Base-by-base conservation (phyloP, 2,888 invertebrate species). In the Amitus sp. region DNA sequence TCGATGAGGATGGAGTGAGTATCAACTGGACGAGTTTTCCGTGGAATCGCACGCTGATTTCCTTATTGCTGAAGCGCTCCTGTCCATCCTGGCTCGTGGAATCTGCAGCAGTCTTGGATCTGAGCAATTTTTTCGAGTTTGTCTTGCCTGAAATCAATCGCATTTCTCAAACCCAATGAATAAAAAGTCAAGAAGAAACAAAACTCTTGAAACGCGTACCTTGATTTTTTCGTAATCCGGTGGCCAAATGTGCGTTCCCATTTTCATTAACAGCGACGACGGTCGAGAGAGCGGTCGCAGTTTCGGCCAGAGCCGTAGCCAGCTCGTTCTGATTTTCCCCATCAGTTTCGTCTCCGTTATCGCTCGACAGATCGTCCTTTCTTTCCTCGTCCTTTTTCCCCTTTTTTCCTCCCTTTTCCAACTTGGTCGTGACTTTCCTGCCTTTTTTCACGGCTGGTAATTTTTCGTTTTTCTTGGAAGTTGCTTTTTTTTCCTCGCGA, bases 21-120 rank as follows among this genome's bases (percentile, higher is more conserved):
- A 87, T 84, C 61, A 90, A 78, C 76, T 91, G 90, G n/a, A 88
- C 87, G 67, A 90, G 86, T 72, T 84, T 83, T 57, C 85, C 84
- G 63, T 86, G 84, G 59, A 85, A 86, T 65, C 86, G 84, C 13
- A 89, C 84, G 53, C 83, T 84, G 60, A 89, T 86, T 73, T 87
- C 87, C 63, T 84, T 83, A 72, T 83, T 83, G 58, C 73, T 78
- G 66, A 80, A 79, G 52, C 73, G 72, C 66, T 62, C 66, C 67
- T 67, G 73, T 12, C 61, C 50, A 18, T 74, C 76, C 15, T n/a
- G n/a, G n/a, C n/a, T n/a, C n/a, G n/a, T n/a, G n/a, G n/a, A n/a
- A n/a, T n/a, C n/a, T n/a, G n/a, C n/a, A n/a, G n/a, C 60, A 57
- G 47, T 18, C 47, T 62, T 60, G 28, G 60, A 65, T 12, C 64